Evolutionary conservation across 2,888 invertebrate species (phyloP).

Genomic region (Diabrotica balteata): DNA sequence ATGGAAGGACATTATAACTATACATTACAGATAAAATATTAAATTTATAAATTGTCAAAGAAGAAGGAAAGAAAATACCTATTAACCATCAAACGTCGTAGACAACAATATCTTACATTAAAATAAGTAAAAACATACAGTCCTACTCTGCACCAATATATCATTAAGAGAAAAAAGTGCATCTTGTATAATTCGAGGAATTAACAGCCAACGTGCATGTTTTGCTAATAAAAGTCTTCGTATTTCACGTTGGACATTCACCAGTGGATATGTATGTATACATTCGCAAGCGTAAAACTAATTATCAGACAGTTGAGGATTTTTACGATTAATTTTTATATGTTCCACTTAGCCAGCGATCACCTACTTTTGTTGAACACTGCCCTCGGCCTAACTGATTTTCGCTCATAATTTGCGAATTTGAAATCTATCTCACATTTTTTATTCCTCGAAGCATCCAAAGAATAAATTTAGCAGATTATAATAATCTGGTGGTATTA

Average conservation of each 20-base stretch:
- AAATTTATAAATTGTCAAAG: too few species aligned
- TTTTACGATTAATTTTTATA: conserved; percentile 31
- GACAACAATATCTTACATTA: too few species aligned
- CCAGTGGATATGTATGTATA: conserved; percentile 4
- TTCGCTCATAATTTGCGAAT: too few species aligned
- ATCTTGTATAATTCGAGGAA: conserved; percentile 8
- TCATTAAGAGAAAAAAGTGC: conserved; percentile 12
- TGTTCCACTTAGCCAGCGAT: conserved; percentile 30
- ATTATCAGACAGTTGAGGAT: conserved; percentile 11
- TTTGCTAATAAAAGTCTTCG: conserved; percentile 26
- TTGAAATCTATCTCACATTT: too few species aligned
- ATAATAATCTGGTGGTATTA: too few species aligned
- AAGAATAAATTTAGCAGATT: too few species aligned
- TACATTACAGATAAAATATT: too few species aligned
- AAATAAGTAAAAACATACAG: neutral
- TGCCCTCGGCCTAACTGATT: neutral
- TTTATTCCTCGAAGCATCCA: too few species aligned
- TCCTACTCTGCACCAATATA: neutral
- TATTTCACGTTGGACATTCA: conserved; percentile 10
- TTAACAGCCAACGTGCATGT: conserved; percentile 24
- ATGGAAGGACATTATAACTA: too few species aligned
- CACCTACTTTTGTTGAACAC: conserved; percentile 28
- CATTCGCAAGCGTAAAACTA: conserved; percentile 8
- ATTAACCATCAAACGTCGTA: too few species aligned
- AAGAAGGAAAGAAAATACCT: too few species aligned